phyloP scores from a whole-genome alignment of 2,113 vertebrate species.

The Callithrix jacchus region DNA sequence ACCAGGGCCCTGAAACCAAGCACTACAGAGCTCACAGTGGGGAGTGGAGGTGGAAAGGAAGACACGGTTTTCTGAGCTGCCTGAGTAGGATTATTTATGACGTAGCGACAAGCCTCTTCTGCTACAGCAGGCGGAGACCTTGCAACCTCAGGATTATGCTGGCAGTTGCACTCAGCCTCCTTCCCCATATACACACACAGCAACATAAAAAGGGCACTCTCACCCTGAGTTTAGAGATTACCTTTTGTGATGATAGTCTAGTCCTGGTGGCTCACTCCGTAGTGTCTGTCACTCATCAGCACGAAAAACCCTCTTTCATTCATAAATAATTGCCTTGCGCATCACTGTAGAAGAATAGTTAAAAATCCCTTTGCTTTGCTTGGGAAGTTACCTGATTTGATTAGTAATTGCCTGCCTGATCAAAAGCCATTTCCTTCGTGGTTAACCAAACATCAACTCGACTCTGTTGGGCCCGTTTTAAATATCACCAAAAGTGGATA shows the following conservation, averaged over 20 bases:
- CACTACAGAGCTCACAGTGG: background rate
- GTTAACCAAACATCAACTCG: slow-evolving; percentile 62
- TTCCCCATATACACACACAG: background rate
- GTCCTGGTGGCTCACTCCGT: fast-evolving
- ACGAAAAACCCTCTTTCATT: slow-evolving; percentile 20
- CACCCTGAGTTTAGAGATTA: background rate
- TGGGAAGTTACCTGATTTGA: slow-evolving; percentile 56
- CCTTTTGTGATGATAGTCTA: background rate
- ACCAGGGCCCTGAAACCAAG: background rate
- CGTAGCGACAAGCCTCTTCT: background rate
- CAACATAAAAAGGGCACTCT: background rate
- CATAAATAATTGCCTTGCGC: slow-evolving; percentile 33
- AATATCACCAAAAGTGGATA: slow-evolving; percentile 69
- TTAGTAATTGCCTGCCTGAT: slow-evolving; percentile 66
- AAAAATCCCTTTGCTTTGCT: slow-evolving; percentile 59
- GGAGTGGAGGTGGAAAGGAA: background rate
- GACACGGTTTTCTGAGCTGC: background rate
- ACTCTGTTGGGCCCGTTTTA: slow-evolving; percentile 41
- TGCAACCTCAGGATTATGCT: background rate
- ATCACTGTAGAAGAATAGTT: slow-evolving; percentile 30
- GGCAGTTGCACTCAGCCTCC: background rate
- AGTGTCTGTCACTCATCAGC: background rate
- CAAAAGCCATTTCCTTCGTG: slow-evolving; percentile 65
- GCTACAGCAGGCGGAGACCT: background rate
- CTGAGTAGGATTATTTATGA: background rate